A percentile compares a stretch with the other conserved stretches of the same genome.
Evolutionary conservation across 2,797 vertebrate species (phyloP).

Genomic region (Muscicapa striata): DNA sequence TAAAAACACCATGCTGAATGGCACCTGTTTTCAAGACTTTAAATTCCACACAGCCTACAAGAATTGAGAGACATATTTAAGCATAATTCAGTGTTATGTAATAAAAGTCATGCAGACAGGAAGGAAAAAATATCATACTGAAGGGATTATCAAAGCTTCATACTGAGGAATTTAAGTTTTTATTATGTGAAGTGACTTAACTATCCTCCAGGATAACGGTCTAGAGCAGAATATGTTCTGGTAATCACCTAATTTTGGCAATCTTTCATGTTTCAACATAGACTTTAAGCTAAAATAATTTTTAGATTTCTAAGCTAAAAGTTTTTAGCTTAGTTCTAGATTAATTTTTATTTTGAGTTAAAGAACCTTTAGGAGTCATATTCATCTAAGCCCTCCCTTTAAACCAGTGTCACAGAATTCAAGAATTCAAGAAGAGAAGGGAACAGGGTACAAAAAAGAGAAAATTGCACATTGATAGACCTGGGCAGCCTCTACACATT

Average conservation of each 20-base stretch:
- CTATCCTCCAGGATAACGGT: neutral
- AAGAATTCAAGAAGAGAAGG: neutral
- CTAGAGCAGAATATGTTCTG: neutral
- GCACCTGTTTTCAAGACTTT: conserved; percentile 8
- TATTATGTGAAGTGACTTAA: neutral
- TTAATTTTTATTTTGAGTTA: neutral
- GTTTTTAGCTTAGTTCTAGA: no score
- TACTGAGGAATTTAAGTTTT: neutral
- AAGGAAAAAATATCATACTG: neutral
- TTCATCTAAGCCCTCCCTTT: neutral
- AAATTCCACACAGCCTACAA: neutral
- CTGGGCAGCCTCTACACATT: neutral
- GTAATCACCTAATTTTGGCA: neutral
- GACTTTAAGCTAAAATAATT: neutral
- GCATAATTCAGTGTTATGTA: neutral
- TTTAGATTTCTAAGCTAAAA: neutral
- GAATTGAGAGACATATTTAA: neutral
- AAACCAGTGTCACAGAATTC: neutral
- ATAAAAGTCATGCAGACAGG: neutral
- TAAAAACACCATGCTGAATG: neutral
- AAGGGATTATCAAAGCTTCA: neutral
- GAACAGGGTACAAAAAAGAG: neutral
- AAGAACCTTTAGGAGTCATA: neutral
- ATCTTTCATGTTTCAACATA: neutral
- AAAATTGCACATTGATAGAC: neutral